These are phyloP conservation scores for Hartigia nigra DNA, from an alignment of 2,888 invertebrate species.

Conservation along the genomic window DNA sequence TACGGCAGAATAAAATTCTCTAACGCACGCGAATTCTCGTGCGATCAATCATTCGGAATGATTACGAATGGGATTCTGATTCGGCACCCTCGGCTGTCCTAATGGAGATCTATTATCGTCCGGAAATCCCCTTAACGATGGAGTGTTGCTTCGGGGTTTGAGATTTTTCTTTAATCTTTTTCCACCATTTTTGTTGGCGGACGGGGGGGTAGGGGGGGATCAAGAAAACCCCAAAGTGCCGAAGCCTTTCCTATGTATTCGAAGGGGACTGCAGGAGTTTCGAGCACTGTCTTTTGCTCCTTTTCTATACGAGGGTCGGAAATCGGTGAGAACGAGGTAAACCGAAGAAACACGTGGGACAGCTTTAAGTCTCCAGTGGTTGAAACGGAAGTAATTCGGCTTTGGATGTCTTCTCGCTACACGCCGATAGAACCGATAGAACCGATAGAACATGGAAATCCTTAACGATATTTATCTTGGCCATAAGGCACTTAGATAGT, in stretches of 20 bases:
- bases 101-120: neutral
- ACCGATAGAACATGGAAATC: neutral
- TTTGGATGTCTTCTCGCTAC: neutral
- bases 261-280: neutral
- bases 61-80: neutral
- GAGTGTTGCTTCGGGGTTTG: neutral
- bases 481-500: neutral
- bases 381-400: neutral
- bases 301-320: neutral
- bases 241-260: neutral
- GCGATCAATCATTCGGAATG: neutral
- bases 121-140: neutral
- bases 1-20: neutral
- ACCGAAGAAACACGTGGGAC: neutral
- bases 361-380: neutral
- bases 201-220: neutral
- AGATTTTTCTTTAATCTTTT: neutral
- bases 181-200: too few relatives aligned
- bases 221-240: neutral
- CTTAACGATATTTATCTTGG: neutral
- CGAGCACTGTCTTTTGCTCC: neutral
- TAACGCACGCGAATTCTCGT: neutral
- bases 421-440: too few relatives aligned
- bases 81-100: neutral
- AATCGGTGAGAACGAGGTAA: neutral